A percentile compares a stretch with the other conserved stretches of the same genome.
These are phyloP conservation scores for Ceriagrion tenellum DNA, from an alignment of 2,888 invertebrate genomes.

Conservation along the genomic window DNA sequence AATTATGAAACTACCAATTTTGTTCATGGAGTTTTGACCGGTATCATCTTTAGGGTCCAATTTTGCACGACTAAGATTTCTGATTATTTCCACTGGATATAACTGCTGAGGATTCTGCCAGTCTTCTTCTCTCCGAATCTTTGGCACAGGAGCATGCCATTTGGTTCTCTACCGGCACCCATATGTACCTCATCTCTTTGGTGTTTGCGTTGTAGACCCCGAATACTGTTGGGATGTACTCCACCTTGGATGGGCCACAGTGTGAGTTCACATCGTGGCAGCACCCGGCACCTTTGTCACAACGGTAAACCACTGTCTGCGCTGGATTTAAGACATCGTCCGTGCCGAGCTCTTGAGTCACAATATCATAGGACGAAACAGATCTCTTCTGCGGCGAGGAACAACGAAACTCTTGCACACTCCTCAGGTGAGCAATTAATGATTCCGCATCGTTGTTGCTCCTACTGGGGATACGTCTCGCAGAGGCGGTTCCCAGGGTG, in stretches of 20 bases:
- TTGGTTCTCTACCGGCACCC: not conserved
- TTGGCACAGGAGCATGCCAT: not conserved
- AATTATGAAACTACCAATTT: too few species aligned
- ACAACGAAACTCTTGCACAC: not conserved
- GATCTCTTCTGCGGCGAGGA: not conserved
- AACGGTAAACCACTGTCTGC: conserved; percentile 20
- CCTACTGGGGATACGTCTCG: not conserved
- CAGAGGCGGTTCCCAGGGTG: not conserved
- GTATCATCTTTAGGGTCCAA: too few species aligned
- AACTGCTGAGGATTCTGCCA: not conserved
- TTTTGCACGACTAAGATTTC: too few species aligned
- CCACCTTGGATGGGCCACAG: not conserved
- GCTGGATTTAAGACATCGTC: not conserved
- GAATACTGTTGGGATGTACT: not conserved
- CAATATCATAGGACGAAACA: not conserved
- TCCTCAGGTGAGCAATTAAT: not conserved
- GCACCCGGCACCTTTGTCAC: conserved; percentile 37
- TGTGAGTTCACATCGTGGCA: not conserved
- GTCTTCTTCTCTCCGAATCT: not conserved
- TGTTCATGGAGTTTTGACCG: too few species aligned
- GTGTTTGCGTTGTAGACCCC: not conserved
- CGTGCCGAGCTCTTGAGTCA: not conserved
- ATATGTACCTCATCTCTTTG: not conserved
- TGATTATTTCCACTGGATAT: too few species aligned
- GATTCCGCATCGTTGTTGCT: not conserved